Evolutionary conservation across 92 coral and sea anemone species (phyloP).

Genomic region (Meandrina meandrites): DNA sequence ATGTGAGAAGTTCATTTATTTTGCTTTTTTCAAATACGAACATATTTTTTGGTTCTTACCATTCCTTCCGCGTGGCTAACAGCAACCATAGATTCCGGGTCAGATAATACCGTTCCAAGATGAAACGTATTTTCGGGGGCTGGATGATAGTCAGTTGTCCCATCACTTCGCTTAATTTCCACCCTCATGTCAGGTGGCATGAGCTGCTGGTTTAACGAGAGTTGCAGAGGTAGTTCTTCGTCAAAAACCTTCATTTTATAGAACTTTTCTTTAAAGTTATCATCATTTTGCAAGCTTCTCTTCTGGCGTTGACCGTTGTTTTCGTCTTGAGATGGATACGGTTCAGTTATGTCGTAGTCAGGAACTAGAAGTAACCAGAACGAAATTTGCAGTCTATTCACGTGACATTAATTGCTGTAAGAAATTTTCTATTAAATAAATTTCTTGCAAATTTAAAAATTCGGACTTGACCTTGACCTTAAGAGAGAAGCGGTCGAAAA

Average conservation of each 20-base stretch:
- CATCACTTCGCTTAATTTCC: constrained; percentile 23
- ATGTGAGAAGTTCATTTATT: too few species aligned
- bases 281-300: neutral
- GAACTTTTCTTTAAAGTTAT: neutral
- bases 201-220: constrained; percentile 7
- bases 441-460: neutral
- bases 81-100: constrained; percentile 39
- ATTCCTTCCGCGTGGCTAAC: constrained; percentile 39
- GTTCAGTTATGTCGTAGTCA: constrained; percentile 50
- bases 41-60: constrained; percentile 24
- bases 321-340: constrained; percentile 12
- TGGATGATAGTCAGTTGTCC: constrained; percentile 3
- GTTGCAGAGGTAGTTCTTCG: constrained; percentile 18
- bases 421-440: neutral
- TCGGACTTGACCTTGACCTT: too few species aligned
- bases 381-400: neutral
- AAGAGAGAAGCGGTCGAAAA: too few species aligned
- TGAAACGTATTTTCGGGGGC: constrained; percentile 25
- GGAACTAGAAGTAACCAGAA: constrained; percentile 24
- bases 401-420: neutral
- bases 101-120: constrained; percentile 17
- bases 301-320: neutral
- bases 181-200: constrained; percentile 33
- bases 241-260: constrained; percentile 28
- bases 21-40: neutral